phyloP scores from a whole-genome alignment of 2,888 invertebrate species.

The Petrophora chlorosata region DNA sequence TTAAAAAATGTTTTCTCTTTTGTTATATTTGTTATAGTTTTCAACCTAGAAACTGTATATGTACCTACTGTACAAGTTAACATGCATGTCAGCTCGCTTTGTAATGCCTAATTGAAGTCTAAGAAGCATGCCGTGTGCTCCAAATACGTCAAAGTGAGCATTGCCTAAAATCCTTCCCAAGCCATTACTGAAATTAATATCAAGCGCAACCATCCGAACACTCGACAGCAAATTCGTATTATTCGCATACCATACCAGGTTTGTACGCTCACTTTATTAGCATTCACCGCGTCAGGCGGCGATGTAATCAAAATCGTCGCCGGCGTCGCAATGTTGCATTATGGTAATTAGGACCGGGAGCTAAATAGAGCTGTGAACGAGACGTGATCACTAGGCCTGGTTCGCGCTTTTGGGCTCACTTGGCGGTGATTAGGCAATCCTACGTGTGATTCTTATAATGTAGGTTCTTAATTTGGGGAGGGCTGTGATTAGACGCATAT shows the following conservation, averaged over 20 bases:
- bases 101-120: neutral
- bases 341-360: constrained; percentile 62
- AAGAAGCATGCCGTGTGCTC: too few species aligned
- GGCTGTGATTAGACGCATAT: neutral
- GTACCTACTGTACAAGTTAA: too few species aligned
- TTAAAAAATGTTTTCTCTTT: too few species aligned
- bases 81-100: too few species aligned
- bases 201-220: constrained; percentile 11
- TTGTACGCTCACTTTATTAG: constrained; percentile 55
- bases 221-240: constrained; percentile 37
- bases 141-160: constrained; percentile 5
- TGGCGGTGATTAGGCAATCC: constrained; percentile 11
- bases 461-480: neutral
- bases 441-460: constrained; percentile 10
- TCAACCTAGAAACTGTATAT: too few species aligned
- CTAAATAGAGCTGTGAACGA: constrained; percentile 60
- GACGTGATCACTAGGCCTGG: constrained; percentile 48
- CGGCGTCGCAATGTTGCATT: constrained; percentile 66
- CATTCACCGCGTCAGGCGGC: constrained; percentile 58
- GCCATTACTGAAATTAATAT: constrained; percentile 22
- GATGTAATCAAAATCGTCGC: constrained; percentile 69
- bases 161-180: constrained; percentile 7
- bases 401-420: constrained; percentile 9
- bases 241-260: constrained; percentile 49
- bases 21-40: too few species aligned